Conservation (phyloP, 2,888 invertebrate genomes). For the Trichogramma evanescens region DNA sequence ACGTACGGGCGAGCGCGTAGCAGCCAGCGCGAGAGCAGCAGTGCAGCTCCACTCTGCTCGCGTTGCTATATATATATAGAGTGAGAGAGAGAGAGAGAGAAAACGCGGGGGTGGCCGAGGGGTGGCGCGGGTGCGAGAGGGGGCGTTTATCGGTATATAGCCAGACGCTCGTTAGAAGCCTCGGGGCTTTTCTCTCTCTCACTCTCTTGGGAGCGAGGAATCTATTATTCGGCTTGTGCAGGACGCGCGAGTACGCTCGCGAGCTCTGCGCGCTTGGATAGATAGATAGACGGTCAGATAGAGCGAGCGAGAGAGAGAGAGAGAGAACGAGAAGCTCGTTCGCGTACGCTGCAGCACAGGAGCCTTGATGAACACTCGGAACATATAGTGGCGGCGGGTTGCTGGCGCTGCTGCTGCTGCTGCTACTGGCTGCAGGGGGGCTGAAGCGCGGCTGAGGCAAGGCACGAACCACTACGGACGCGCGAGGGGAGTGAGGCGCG, state of each 20-base stretch:
- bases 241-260: background rate
- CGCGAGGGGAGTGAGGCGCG: conserved; percentile 12
- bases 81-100: conserved; percentile 7
- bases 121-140: background rate
- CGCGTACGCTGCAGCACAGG: no score
- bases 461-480: background rate
- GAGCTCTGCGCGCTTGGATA: conserved; percentile 22
- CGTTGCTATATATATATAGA: background rate
- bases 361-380: no score
- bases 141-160: conserved; percentile 12
- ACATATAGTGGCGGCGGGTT: no score
- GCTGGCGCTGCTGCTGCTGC: no score
- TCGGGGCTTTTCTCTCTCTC: conserved; percentile 19
- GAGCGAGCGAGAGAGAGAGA: conserved; percentile 15
- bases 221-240: conserved; percentile 28
- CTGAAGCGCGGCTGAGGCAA: conserved; percentile 14
- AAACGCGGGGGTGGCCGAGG: background rate
- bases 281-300: conserved; percentile 32
- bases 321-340: conserved; percentile 28
- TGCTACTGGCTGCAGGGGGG: conserved; percentile 15
- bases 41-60: no score
- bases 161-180: conserved; percentile 17
- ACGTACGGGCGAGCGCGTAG: no score
- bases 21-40: no score
- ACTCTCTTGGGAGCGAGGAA: conserved; percentile 15